Percentiles rank a stretch among this genome's conserved stretches.
Conservation (phyloP, 2,113 vertebrate genomes). For the Calcarius ornatus region DNA sequence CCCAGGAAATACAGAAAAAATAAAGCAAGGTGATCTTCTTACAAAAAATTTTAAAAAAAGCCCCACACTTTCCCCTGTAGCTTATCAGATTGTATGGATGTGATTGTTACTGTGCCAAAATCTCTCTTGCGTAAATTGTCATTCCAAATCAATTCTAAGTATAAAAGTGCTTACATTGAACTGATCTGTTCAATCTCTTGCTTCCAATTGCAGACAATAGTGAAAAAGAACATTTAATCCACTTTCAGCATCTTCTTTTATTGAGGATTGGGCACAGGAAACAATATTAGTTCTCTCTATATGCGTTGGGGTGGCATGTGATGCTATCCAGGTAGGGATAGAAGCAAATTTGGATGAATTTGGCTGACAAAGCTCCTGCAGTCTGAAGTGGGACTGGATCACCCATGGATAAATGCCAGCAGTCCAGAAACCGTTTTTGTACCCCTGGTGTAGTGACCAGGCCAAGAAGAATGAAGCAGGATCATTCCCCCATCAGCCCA, state of each 20-base stretch:
- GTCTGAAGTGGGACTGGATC: background rate
- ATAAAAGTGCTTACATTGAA: constrained; percentile 13
- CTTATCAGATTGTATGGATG: background rate
- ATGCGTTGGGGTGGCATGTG: background rate
- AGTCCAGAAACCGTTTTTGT: background rate
- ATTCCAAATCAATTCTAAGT: constrained; percentile 35
- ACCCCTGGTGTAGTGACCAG: too few relatives aligned
- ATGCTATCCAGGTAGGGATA: background rate
- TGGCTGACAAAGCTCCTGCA: background rate
- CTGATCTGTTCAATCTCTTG: background rate
- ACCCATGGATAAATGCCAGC: background rate
- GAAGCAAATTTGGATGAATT: background rate
- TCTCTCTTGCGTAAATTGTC: background rate
- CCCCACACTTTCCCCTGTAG: background rate
- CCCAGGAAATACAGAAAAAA: background rate
- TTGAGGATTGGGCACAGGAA: background rate
- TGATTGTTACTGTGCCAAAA: background rate
- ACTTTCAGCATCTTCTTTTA: background rate
- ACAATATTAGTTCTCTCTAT: background rate
- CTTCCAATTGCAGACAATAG: background rate
- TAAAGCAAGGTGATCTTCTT: background rate
- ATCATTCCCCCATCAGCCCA: background rate
- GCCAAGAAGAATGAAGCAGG: background rate
- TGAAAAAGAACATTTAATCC: background rate
- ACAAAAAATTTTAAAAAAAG: background rate